Base-by-base conservation (phyloP, 1,140 invertebrate species). In the Pygmarrhopalites habei region DNA sequence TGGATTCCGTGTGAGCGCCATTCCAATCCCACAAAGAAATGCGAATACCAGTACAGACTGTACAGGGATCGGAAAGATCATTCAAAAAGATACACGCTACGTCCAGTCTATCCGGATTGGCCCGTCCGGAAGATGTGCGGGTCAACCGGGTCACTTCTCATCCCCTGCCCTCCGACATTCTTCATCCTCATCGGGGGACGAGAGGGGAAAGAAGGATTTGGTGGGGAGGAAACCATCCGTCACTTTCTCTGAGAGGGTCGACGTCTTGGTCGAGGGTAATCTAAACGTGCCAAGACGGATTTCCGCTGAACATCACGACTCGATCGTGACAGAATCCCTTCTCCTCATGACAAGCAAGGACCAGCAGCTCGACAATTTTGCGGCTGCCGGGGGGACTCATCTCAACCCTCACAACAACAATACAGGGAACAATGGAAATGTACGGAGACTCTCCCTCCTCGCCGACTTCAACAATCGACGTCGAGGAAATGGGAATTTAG, bases 51-150 rank as follows among this genome's bases (percentile, higher is more conserved):
- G 26, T 29, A 7, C 32, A 23, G 68, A 70, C 41, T 52, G 47
- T 35, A 30, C 64, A 14, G 65, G 68, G 17, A 26, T 29, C 35
- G 69, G 55, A 28, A 68, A 64, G 62, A n/a, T 71, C 26, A 41
- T 68, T 47, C 66, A 71, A 21, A 63, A 64, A 35, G 56, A 68
- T 51, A 26, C 57, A 17, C 55, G 58, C 23, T 71, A 64, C 32
- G 69, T 71, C 53, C 66, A 66, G 29, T 71, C 69, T 7, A 71
- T 71, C 28, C 60, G 66, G 30, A 71, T 71, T 17, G 65, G 66
- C 3, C 58, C 58, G n/a, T 25, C 5, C 17, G 26, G 19, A 2
- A 53, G 46, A 30, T 5, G n/a, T 17, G 15, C 23, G 21, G 26
- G 29, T n/a, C 57, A 44, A 25, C 43, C 21, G 17, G 57, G 35